These are phyloP conservation scores for Cistogaster globosa DNA, from an alignment of 2,888 invertebrate species.

Conservation along the genomic window DNA sequence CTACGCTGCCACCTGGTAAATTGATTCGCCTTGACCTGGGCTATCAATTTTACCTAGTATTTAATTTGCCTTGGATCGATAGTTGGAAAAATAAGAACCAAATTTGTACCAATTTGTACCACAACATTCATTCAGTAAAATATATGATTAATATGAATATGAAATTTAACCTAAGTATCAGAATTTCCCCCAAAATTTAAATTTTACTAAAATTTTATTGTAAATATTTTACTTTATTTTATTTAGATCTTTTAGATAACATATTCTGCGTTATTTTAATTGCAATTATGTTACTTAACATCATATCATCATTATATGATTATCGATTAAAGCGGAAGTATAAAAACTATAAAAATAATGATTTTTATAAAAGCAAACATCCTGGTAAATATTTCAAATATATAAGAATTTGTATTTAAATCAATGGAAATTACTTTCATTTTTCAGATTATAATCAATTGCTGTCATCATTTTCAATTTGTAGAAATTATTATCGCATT, in stretches of 20 bases:
- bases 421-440: background rate
- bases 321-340: constrained; percentile 72
- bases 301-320: constrained; percentile 72
- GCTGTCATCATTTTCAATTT: constrained; percentile 75
- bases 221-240: background rate
- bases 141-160: too few relatives aligned
- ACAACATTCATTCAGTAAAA: too few relatives aligned
- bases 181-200: too few relatives aligned
- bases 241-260: constrained; percentile 74
- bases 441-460: constrained; percentile 29
- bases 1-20: too few relatives aligned
- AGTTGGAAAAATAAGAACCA: too few relatives aligned
- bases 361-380: constrained; percentile 72
- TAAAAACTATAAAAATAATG: constrained; percentile 47
- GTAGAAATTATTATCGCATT: too few relatives aligned
- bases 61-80: too few relatives aligned
- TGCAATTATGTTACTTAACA: constrained; percentile 44
- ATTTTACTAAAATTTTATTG: too few relatives aligned
- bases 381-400: constrained; percentile 66
- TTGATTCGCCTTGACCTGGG: too few relatives aligned
- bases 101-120: too few relatives aligned
- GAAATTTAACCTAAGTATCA: too few relatives aligned
- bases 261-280: constrained; percentile 69
- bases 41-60: too few relatives aligned
- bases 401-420: background rate